A percentile compares a stretch with the other conserved stretches of the same genome.
These are phyloP conservation scores for Callopanchax toddi DNA, from an alignment of 2,113 vertebrate genomes.

Conservation along the genomic window DNA sequence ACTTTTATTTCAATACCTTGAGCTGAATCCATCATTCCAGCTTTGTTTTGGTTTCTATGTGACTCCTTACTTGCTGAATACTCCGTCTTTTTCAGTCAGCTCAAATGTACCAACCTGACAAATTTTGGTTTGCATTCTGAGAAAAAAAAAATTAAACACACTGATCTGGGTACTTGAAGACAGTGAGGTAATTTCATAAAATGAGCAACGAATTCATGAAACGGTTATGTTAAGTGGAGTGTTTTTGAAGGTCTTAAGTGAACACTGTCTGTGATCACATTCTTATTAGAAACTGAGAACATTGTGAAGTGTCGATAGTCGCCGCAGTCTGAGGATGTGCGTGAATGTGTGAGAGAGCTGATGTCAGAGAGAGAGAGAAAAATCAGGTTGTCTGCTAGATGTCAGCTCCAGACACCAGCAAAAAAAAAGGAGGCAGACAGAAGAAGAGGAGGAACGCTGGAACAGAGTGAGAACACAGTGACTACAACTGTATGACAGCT, in stretches of 20 bases:
- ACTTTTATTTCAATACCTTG: too few species aligned
- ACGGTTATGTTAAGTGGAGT: constrained; percentile 56
- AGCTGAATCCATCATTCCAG: too few species aligned
- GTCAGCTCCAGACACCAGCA: too few species aligned
- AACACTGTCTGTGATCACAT: constrained; percentile 66
- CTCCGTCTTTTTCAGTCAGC: not conserved
- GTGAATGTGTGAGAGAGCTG: constrained; percentile 32
- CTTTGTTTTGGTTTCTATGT: too few species aligned
- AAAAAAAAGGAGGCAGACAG: too few species aligned
- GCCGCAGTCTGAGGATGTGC: constrained; percentile 42
- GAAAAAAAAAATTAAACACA: constrained; percentile 14
- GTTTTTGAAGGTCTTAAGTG: constrained; percentile 68
- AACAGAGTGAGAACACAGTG: too few species aligned
- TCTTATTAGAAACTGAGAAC: constrained; percentile 66
- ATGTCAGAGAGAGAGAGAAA: constrained; percentile 17
- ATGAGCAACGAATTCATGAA: constrained; percentile 52
- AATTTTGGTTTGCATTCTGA: not conserved
- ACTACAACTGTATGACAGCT: too few species aligned
- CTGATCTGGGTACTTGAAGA: constrained; percentile 35
- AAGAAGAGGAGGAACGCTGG: too few species aligned
- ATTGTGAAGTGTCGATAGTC: constrained; percentile 57
- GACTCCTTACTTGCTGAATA: too few species aligned
- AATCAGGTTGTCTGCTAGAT: constrained; percentile 10
- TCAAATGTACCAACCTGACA: not conserved
- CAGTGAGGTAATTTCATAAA: constrained; percentile 44